A percentile compares a stretch with the other conserved stretches of the same genome.
These are phyloP conservation scores for Mallotus villosus DNA, from an alignment of 2,797 vertebrate genomes.

Conservation along the genomic window DNA sequence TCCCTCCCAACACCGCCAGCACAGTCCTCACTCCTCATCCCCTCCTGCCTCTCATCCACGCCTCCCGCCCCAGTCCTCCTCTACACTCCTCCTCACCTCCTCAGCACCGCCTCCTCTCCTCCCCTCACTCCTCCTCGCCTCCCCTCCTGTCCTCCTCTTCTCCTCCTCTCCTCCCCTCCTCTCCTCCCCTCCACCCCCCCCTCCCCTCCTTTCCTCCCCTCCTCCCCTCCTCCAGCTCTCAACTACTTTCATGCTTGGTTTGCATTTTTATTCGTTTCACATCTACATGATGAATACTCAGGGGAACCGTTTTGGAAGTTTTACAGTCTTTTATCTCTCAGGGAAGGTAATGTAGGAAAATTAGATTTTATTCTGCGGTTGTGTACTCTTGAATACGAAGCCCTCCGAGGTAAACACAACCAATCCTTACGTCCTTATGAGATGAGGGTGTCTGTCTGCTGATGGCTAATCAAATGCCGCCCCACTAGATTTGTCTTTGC, in stretches of 20 bases:
- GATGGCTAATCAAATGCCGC: constrained; percentile 34
- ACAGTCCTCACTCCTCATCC: background rate
- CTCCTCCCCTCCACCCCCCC: background rate
- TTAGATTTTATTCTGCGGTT: constrained; percentile 14
- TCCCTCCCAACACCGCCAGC: background rate
- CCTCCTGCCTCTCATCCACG: background rate
- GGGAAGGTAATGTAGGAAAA: constrained; percentile 26
- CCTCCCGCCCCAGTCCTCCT: no score
- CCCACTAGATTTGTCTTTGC: constrained; percentile 24
- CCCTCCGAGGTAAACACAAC: constrained; percentile 45
- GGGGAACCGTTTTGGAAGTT: constrained; percentile 33
- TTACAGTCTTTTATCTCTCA: constrained; percentile 36
- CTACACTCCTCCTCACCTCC: background rate
- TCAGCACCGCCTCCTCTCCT: background rate
- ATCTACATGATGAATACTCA: constrained; percentile 40
- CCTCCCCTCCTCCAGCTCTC: background rate
- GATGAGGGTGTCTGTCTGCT: background rate
- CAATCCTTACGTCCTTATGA: constrained; percentile 31
- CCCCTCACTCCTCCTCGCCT: background rate
- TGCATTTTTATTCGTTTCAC: constrained; percentile 44
- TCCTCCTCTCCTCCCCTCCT: background rate
- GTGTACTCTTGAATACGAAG: constrained; percentile 31
- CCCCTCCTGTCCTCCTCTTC: background rate
- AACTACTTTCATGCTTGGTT: constrained; percentile 8
- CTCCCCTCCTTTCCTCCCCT: background rate